Conservation (phyloP, 2,113 vertebrate genomes). For the Heterochromis multidens region DNA sequence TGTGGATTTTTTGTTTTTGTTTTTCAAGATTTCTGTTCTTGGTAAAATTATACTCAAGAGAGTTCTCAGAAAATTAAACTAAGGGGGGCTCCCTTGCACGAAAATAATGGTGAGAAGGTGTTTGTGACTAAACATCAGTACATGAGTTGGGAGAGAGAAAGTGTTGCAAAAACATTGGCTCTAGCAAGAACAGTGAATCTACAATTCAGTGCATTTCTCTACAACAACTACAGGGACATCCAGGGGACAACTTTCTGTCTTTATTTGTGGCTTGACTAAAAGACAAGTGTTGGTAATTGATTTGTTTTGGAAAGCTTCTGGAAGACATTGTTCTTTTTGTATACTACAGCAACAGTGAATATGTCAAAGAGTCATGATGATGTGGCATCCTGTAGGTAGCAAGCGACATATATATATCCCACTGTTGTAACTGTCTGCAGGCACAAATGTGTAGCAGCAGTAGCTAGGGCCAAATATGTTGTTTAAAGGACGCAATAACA, state of each 20-base stretch:
- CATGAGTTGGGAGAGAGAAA: too few species aligned
- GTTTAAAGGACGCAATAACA: background rate
- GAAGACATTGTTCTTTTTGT: background rate
- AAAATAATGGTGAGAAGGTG: too few species aligned
- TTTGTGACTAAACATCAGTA: too few species aligned
- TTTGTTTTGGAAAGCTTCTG: background rate
- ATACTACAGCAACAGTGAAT: background rate
- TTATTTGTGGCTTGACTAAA: background rate
- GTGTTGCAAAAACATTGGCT: background rate
- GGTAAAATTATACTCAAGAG: too few species aligned
- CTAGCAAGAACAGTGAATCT: background rate
- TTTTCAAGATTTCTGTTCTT: too few species aligned
- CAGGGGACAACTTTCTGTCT: too few species aligned
- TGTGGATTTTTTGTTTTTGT: too few species aligned
- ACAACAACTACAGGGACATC: background rate
- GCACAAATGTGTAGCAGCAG: background rate
- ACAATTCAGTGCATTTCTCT: background rate
- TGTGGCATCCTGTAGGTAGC: background rate
- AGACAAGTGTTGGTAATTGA: fast-evolving
- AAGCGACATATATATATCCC: background rate
- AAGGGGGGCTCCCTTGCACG: too few species aligned
- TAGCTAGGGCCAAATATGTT: background rate
- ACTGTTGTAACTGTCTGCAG: background rate
- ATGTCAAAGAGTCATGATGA: background rate
- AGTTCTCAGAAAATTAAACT: too few species aligned